Conservation (phyloP, 2,113 vertebrate species). For the Hemiscyllium ocellatum region DNA sequence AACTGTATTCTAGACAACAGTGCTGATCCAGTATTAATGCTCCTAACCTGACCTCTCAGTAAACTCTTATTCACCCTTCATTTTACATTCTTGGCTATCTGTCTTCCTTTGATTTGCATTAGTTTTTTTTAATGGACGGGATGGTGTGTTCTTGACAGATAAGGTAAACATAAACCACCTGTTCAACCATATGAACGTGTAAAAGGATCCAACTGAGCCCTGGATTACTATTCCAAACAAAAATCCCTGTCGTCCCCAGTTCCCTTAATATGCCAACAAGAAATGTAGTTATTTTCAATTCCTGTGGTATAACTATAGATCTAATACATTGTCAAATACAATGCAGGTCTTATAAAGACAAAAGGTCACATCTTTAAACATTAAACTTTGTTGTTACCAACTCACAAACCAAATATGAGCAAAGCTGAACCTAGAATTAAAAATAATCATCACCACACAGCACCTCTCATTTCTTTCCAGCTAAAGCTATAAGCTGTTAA, state of each 20-base stretch:
- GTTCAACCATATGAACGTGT: neutral
- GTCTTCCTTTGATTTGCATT: constrained; percentile 23
- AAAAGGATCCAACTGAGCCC: neutral
- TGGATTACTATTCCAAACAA: neutral
- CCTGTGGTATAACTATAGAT: neutral
- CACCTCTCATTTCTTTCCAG: neutral
- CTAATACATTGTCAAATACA: neutral
- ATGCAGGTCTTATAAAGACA: neutral
- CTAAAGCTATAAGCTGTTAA: neutral
- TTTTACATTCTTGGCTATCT: constrained; percentile 5
- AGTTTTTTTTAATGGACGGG: neutral
- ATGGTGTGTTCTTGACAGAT: constrained; percentile 9
- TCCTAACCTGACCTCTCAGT: neutral
- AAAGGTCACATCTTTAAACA: neutral
- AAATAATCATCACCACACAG: neutral
- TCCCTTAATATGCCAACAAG: neutral
- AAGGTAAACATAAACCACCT: constrained; percentile 12
- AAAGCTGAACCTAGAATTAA: neutral
- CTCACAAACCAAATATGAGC: neutral
- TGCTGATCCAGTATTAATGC: neutral
- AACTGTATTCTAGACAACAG: neutral
- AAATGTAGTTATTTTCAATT: constrained; percentile 1
- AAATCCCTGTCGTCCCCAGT: neutral
- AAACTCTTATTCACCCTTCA: neutral
- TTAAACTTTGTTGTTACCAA: neutral